A percentile compares a stretch with the other conserved stretches of the same genome.
phyloP scores from a whole-genome alignment of 2,888 invertebrate genomes.

The Polymixis lichenea region DNA sequence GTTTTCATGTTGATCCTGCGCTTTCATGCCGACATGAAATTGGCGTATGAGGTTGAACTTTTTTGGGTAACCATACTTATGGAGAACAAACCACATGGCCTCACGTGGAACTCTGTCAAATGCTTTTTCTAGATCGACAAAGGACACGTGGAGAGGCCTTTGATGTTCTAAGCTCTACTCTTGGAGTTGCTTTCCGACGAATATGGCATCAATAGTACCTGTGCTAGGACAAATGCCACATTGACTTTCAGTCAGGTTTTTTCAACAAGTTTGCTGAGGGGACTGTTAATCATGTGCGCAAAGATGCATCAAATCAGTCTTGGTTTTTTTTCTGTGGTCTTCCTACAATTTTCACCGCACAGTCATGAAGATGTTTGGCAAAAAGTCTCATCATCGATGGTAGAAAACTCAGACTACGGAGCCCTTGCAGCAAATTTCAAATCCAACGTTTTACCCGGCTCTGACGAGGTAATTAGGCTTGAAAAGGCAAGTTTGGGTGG shows the following conservation, averaged over 20 bases:
- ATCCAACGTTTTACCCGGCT: no score
- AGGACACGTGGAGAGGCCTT: not conserved
- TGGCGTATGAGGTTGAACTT: slow-evolving; percentile 18
- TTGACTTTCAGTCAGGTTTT: not conserved
- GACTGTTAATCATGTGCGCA: not conserved
- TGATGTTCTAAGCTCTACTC: slow-evolving; percentile 12
- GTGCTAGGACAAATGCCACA: not conserved
- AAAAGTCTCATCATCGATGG: no score
- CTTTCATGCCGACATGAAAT: slow-evolving; percentile 1
- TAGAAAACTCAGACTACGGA: no score
- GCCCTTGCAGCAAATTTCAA: no score
- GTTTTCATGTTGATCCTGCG: not conserved
- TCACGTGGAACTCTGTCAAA: slow-evolving; percentile 17
- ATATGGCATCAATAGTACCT: no score
- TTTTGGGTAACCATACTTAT: slow-evolving; percentile 1
- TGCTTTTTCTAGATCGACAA: slow-evolving; percentile 8
- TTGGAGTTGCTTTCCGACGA: slow-evolving; percentile 18
- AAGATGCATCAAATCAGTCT: no score
- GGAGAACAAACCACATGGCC: slow-evolving; percentile 7
- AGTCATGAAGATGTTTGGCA: no score
- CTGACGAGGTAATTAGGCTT: no score
- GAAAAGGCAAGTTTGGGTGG: no score
- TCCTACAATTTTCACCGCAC: no score
- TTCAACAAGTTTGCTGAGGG: not conserved
- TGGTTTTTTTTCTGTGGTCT: no score